These are phyloP conservation scores for Malachius bipustulatus DNA, from an alignment of 2,888 invertebrate species.

Conservation along the genomic window DNA sequence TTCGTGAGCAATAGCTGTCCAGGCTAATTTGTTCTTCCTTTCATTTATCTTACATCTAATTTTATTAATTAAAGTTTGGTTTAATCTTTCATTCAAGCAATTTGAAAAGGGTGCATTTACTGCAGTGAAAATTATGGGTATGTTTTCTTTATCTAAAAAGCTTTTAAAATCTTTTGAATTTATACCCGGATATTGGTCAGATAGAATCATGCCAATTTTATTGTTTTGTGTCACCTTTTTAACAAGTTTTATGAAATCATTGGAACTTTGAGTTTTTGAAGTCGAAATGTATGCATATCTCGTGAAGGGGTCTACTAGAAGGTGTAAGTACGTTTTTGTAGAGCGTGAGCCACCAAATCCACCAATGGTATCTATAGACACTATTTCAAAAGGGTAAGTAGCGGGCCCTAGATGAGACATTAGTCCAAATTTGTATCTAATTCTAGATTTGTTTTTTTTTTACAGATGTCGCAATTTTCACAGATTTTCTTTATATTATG, in stretches of 20 bases:
- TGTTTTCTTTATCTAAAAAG: no score
- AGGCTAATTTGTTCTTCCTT: constrained; percentile 19
- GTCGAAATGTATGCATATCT: constrained; percentile 22
- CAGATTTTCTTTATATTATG: constrained; percentile 4
- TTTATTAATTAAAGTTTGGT: no score
- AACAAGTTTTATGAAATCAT: constrained; percentile 25
- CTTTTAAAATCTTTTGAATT: no score
- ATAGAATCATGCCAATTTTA: no score
- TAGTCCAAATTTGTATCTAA: constrained; percentile 17
- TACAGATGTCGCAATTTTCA: constrained; percentile 3
- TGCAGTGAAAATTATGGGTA: no score
- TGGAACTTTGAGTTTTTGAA: constrained; percentile 21
- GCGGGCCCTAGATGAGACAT: constrained; percentile 24
- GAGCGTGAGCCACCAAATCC: constrained; percentile 20
- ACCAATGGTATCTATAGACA: constrained; percentile 25
- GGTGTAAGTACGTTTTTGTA: constrained; percentile 22
- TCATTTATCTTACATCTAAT: constrained; percentile 24
- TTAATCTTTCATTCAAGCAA: no score
- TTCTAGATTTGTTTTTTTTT: constrained; percentile 24
- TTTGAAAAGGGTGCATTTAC: no score
- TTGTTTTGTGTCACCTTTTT: no score
- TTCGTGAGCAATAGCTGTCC: constrained; percentile 24
- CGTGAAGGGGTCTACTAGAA: no score
- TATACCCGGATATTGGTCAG: no score
- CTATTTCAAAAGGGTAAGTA: constrained; percentile 21